Percentiles rank a stretch among this genome's conserved stretches.
phyloP scores from a whole-genome alignment of 2,797 vertebrate genomes.

The Tokudaia tokunoshimensis region DNA sequence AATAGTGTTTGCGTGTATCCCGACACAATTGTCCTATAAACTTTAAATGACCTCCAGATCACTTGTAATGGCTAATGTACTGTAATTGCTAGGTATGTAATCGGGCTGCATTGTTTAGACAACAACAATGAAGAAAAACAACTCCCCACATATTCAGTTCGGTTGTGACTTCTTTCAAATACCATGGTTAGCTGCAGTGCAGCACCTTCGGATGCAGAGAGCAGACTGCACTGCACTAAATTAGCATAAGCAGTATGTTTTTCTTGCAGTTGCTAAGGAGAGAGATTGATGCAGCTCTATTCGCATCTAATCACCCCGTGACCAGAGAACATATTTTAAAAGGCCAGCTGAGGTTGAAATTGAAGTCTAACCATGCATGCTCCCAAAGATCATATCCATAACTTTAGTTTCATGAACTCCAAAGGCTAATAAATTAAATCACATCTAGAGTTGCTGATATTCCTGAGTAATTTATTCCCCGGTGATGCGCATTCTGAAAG shows the following conservation, averaged over 20 bases:
- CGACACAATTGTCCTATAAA: neutral
- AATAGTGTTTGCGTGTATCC: no score
- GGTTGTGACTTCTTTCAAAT: neutral
- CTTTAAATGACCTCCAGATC: neutral
- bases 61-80: neutral
- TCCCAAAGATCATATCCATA: constrained; percentile 1
- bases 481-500: neutral
- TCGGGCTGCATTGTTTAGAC: neutral
- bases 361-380: constrained; percentile 3
- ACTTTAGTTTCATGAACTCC: constrained; percentile 31
- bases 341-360: constrained; percentile 40
- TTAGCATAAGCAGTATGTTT: neutral
- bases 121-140: neutral
- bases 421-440: constrained; percentile 52
- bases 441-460: neutral
- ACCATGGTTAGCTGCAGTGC: neutral
- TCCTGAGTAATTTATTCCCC: neutral
- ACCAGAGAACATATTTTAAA: constrained; percentile 12
- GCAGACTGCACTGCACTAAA: neutral
- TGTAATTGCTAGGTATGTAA: neutral
- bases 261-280: neutral
- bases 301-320: neutral
- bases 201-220: neutral
- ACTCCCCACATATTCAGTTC: neutral
- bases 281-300: neutral